These are phyloP conservation scores for Rhea americana DNA, from an alignment of 2,113 vertebrate genomes.

Conservation along the genomic window DNA sequence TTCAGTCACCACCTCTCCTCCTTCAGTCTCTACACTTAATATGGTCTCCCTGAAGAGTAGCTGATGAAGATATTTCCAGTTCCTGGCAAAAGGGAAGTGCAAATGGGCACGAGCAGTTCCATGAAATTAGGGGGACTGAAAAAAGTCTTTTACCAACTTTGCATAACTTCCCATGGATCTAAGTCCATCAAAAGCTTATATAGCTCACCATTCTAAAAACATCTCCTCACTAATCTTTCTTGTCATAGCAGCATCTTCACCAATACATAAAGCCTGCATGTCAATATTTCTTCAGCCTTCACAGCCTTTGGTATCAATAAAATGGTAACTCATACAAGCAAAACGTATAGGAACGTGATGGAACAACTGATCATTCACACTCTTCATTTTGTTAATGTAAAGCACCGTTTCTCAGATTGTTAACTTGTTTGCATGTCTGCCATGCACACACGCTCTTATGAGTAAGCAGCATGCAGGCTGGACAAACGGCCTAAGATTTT, in stretches of 20 bases:
- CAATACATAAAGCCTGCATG: neutral
- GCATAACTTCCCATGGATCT: neutral
- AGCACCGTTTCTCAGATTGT: neutral
- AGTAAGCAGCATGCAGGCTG: neutral
- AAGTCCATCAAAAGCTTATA: neutral
- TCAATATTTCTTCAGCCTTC: neutral
- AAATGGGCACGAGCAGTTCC: neutral
- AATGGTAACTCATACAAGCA: neutral
- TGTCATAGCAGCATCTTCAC: neutral
- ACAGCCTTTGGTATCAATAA: neutral
- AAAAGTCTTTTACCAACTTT: neutral
- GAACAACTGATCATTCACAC: neutral
- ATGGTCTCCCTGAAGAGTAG: neutral
- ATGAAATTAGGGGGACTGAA: neutral
- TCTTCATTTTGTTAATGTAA: neutral
- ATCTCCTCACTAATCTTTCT: neutral
- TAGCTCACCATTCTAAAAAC: neutral
- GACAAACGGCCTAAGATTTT: accelerated
- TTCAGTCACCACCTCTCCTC: neutral
- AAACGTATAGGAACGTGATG: neutral
- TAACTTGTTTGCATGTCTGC: accelerated
- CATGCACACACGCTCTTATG: too few species aligned
- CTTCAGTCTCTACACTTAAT: neutral
- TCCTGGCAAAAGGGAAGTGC: neutral
- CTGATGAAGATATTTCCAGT: neutral